Evolutionary conservation across 2,888 invertebrate species (phyloP).

Genomic region (Diaprepes abbreviatus): DNA sequence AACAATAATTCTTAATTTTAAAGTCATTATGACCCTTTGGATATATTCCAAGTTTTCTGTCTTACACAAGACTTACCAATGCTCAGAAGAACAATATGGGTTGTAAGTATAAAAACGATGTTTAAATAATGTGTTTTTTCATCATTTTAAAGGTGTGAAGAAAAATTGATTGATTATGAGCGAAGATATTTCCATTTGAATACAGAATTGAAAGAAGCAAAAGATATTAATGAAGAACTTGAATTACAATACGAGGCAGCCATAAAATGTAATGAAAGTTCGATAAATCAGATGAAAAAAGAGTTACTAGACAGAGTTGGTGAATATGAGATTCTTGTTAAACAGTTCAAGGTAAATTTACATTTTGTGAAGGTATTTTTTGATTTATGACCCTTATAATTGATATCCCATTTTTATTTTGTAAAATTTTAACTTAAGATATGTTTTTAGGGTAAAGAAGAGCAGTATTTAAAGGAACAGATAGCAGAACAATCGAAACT

Average conservation of each 20-base stretch:
- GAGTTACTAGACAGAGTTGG: constrained; percentile 59
- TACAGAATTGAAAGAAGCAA: constrained; percentile 58
- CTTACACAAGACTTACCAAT: too few species aligned
- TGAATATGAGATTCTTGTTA: constrained; percentile 51
- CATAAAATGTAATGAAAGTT: constrained; percentile 57
- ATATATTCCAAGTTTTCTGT: too few species aligned
- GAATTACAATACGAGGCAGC: constrained; percentile 62
- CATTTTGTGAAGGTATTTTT: neutral
- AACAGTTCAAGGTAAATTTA: constrained; percentile 38
- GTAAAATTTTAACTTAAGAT: neutral
- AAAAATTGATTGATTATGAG: constrained; percentile 61
- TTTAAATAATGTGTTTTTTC: too few species aligned
- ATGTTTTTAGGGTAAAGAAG: constrained; percentile 26
- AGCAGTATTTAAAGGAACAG: constrained; percentile 29
- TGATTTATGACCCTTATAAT: neutral
- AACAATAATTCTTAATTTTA: too few species aligned
- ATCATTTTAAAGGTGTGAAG: constrained; percentile 60
- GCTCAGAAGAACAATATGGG: too few species aligned
- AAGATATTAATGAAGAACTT: constrained; percentile 59
- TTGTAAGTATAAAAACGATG: too few species aligned
- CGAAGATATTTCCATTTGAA: constrained; percentile 58
- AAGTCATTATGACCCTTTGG: too few species aligned
- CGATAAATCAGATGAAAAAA: constrained; percentile 56
- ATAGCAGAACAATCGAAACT: constrained; percentile 31
- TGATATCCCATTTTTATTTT: neutral